Evolutionary conservation across 2,113 vertebrate species (phyloP).

Genomic region (Crypturellus undulatus): DNA sequence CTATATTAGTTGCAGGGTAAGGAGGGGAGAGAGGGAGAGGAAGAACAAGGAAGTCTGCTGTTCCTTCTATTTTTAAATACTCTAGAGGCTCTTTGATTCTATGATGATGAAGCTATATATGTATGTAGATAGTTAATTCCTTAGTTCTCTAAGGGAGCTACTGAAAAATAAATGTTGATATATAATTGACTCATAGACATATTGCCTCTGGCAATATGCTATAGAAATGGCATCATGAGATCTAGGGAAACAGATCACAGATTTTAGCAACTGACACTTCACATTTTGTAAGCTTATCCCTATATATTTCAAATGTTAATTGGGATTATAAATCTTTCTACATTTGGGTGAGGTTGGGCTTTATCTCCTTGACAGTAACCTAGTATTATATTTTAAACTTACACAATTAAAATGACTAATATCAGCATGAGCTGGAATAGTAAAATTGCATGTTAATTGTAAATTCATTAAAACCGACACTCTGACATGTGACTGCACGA

Average conservation of each 20-base stretch:
- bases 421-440: constrained; percentile 40
- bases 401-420: constrained; percentile 56
- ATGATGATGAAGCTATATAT: constrained; percentile 12
- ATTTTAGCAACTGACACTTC: constrained; percentile 64
- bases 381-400: constrained; percentile 36
- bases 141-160: constrained; percentile 18
- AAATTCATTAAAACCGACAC: constrained; percentile 72
- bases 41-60: neutral
- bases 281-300: constrained; percentile 60
- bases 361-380: constrained; percentile 45
- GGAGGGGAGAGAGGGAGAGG: neutral
- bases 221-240: constrained; percentile 57
- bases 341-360: neutral
- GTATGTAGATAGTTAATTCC: constrained; percentile 40
- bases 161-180: constrained; percentile 67
- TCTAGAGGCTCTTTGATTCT: constrained; percentile 13
- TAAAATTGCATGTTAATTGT: constrained; percentile 73
- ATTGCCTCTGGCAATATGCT: constrained; percentile 63
- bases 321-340: constrained; percentile 64
- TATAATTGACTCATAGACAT: constrained; percentile 67
- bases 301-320: constrained; percentile 73
- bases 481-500: constrained; percentile 68
- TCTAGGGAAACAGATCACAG: constrained; percentile 57
- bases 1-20: neutral
- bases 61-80: constrained; percentile 38